These are phyloP conservation scores for Stomatorhinus ivindoensis DNA, from an alignment of 2,113 vertebrate genomes.

Conservation along the genomic window DNA sequence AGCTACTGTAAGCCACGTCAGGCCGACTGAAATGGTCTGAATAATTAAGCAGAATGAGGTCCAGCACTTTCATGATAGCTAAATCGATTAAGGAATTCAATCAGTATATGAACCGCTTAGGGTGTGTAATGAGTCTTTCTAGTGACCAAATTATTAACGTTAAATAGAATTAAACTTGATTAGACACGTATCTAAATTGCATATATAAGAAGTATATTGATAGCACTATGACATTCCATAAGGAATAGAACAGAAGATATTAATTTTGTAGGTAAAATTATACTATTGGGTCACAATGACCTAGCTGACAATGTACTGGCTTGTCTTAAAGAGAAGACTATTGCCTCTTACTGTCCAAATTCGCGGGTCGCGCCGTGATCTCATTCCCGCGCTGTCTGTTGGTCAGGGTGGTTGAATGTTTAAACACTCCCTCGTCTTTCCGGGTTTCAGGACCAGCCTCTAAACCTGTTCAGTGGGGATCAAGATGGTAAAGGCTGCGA, in stretches of 20 bases:
- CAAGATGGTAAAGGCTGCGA: not conserved
- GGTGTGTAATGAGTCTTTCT: not conserved
- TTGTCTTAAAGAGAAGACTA: not conserved
- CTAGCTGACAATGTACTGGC: not conserved
- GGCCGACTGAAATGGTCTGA: not conserved
- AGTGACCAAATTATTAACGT: not conserved
- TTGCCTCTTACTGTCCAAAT: conserved; percentile 73
- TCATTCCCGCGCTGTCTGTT: conserved; percentile 92
- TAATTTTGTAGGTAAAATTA: not conserved
- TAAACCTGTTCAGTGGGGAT: not conserved
- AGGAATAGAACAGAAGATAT: not conserved
- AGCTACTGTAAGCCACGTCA: not conserved
- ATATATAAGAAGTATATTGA: not conserved
- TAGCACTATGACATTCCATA: not conserved
- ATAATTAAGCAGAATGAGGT: not conserved
- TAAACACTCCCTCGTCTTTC: conserved; percentile 47
- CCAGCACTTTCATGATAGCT: not conserved
- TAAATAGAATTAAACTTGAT: not conserved
- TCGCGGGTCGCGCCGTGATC: conserved; percentile 76
- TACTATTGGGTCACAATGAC: not conserved
- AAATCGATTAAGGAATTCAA: not conserved
- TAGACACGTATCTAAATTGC: not conserved
- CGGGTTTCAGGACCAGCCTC: conserved; percentile 33
- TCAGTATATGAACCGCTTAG: not conserved
- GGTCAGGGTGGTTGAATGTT: conserved; percentile 80